Evolutionary conservation across 2,113 vertebrate genomes (phyloP).

Genomic region (Vulpes lagopus): DNA sequence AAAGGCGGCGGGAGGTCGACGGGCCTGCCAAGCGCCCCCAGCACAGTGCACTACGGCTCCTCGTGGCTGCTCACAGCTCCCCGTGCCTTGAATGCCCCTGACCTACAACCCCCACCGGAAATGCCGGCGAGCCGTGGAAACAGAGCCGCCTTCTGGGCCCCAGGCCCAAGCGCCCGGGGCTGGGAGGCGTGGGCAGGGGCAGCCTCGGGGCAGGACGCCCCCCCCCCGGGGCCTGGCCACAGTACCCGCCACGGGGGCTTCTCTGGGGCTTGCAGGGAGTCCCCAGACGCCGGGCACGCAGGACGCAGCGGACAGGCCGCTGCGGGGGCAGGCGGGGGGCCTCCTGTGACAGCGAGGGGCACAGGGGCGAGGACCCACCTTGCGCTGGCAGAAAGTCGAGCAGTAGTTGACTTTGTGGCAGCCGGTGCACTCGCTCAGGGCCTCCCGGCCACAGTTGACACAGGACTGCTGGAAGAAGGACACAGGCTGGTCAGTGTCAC

Average conservation of each 20-base stretch:
- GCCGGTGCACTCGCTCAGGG: constrained; percentile 95
- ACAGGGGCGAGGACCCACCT: constrained; percentile 85
- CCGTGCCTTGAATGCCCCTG: no score
- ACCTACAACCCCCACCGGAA: neutral
- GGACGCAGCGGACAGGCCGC: no score
- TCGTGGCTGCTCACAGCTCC: no score
- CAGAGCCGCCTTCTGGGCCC: neutral
- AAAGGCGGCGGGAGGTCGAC: neutral
- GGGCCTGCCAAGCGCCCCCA: no score
- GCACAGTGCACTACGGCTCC: no score
- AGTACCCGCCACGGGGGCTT: neutral
- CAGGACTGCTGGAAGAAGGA: constrained; percentile 92
- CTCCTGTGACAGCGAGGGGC: no score
- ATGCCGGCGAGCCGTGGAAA: accelerated
- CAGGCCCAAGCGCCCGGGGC: no score
- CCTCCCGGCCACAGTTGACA: constrained; percentile 96
- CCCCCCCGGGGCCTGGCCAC: neutral
- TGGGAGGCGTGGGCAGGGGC: neutral
- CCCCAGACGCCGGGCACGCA: no score
- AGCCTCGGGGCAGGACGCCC: neutral
- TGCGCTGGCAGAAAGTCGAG: constrained; percentile 97
- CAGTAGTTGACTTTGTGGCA: constrained; percentile 99
- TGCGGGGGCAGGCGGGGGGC: neutral
- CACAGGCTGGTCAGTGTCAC: neutral
- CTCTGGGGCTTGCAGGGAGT: neutral